phyloP scores from a whole-genome alignment of 2,113 vertebrate genomes.

The Erythrocebus patas region DNA sequence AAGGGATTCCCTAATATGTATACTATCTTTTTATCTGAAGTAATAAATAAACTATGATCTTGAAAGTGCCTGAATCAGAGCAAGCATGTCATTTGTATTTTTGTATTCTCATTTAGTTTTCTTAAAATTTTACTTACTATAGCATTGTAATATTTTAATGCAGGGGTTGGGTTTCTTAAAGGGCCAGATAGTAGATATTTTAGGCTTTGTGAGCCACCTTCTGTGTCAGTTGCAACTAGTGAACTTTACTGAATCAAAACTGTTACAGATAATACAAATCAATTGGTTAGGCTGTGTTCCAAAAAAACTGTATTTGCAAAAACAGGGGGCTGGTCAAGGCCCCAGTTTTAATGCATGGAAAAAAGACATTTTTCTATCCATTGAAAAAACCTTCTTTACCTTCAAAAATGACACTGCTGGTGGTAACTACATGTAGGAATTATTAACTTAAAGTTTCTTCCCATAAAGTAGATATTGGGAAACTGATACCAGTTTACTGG shows the following conservation, averaged over 20 bases:
- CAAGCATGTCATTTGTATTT: slow-evolving; percentile 82
- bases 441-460: neutral
- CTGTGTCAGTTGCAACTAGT: neutral
- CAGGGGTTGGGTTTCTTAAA: neutral
- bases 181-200: neutral
- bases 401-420: neutral
- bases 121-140: slow-evolving; percentile 19
- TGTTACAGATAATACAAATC: neutral
- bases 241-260: neutral
- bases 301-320: neutral
- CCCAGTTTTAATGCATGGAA: neutral
- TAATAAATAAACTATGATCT: slow-evolving; percentile 94
- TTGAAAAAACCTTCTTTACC: neutral
- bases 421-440: neutral
- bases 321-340: neutral
- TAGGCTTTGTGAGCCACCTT: neutral
- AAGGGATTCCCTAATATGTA: slow-evolving; percentile 91
- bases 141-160: neutral
- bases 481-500: neutral
- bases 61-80: slow-evolving; percentile 93
- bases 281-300: neutral
- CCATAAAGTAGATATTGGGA: neutral
- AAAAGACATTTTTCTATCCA: neutral
- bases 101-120: slow-evolving; percentile 76
- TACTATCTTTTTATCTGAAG: slow-evolving; percentile 92